Evolutionary conservation across 2,888 invertebrate genomes (phyloP).

Genomic region (Acholoe squamosa): DNA sequence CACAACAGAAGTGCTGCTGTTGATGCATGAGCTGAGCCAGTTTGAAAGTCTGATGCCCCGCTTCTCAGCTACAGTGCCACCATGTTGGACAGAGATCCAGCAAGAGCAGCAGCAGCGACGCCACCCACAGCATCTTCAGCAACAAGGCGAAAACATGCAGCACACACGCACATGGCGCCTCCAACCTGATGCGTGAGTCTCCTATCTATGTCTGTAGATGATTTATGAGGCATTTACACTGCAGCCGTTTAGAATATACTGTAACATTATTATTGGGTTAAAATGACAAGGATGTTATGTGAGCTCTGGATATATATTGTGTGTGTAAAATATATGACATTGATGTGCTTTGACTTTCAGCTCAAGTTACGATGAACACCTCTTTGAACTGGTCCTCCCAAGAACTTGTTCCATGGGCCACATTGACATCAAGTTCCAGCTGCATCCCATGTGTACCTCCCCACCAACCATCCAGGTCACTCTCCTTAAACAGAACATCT

Average conservation of each 20-base stretch:
- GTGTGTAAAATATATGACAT: no score
- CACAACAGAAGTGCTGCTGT: conserved; percentile 86
- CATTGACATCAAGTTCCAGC: conserved; percentile 92
- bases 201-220: neutral
- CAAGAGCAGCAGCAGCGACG: conserved; percentile 94
- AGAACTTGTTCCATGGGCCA: conserved; percentile 91
- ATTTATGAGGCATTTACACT: no score
- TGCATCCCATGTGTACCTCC: conserved; percentile 90
- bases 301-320: no score
- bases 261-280: no score
- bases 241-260: no score
- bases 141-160: conserved; percentile 88
- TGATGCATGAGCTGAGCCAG: conserved; percentile 89
- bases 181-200: conserved; percentile 89
- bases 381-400: conserved; percentile 93
- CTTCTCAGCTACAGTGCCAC: conserved; percentile 94
- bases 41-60: conserved; percentile 89
- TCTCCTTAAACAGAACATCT: conserved; percentile 88
- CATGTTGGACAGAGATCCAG: conserved; percentile 96
- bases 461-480: conserved; percentile 91
- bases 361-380: conserved; percentile 95
- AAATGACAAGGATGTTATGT: no score
- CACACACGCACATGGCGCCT: conserved; percentile 94
- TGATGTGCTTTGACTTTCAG: conserved; percentile 83
- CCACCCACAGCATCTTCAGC: conserved; percentile 91